These are phyloP conservation scores for Machaerirhynchus nigripectus DNA, from an alignment of 2,113 vertebrate species.

Conservation along the genomic window DNA sequence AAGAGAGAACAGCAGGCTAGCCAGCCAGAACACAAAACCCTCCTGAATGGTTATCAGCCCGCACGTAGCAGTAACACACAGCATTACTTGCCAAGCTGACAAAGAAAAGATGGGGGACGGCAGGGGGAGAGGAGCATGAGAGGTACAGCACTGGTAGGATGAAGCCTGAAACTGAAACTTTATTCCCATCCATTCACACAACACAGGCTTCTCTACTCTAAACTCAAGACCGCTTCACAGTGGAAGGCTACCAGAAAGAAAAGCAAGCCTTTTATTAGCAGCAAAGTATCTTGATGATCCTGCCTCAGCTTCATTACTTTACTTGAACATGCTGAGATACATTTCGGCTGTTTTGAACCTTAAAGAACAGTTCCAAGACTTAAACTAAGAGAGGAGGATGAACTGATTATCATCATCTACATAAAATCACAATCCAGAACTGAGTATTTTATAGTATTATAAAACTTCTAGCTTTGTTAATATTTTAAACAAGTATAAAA, in stretches of 20 bases:
- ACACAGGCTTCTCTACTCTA: not conserved
- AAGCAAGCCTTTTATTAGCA: not conserved
- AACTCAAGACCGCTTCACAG: not conserved
- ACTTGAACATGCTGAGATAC: not conserved
- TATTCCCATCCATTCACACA: not conserved
- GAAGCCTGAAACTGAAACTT: not conserved
- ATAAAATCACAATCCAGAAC: not conserved
- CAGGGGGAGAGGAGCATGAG: not conserved
- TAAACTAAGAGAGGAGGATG: not conserved
- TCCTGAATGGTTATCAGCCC: not conserved
- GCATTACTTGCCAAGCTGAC: not conserved
- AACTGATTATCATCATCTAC: not conserved
- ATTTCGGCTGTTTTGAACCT: not conserved
- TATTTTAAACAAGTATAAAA: not conserved
- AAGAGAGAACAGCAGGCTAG: conserved; percentile 27
- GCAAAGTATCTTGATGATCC: not conserved
- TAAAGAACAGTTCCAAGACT: not conserved
- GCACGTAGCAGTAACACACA: not conserved
- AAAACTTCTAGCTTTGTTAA: not conserved
- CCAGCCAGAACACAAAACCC: conserved; percentile 23
- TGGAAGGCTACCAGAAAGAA: not conserved
- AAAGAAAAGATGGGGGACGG: not conserved
- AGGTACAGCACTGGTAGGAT: not conserved
- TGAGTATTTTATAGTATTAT: not conserved
- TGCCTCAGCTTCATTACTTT: not conserved